Base-by-base conservation (phyloP, 2,888 invertebrate species). In the Drosophila buzzatii region DNA sequence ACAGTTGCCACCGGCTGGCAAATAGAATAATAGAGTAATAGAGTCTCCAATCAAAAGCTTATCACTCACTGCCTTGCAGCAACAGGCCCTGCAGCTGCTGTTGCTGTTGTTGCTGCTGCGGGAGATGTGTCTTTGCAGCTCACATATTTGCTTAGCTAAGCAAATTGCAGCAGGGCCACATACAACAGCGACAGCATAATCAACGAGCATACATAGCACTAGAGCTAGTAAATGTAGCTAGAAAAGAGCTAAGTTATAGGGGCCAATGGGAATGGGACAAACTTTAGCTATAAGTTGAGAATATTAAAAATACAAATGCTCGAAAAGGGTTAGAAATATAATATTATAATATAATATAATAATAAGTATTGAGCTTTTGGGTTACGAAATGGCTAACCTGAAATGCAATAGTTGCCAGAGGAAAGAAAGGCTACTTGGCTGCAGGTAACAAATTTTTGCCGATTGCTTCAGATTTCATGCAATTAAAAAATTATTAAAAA, bases 131-230 rank as follows among this genome's bases (percentile, higher is more conserved):
- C n/a, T 27, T 27, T 68, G 39, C 49, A 37, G 51, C 20, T 65
- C 33, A 58, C 35, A 61, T 85, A 89, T 85, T 85, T 89, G 67
- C 85, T 71, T 66, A 69, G 70, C 85, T 79, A 89, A 74, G 68
- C 82, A 72, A 84, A 77, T 70, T 76, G 60, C 76, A 70, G 58
- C 55, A 57, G 31, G 27, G 12, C 70, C 61, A 62, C 69, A 75
- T 68, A 5, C 57, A 67, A 31, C 65, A 49, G 31, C 51, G 61
- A 55, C 67, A 60, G 39, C 44, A 65, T 18, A 37, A 64, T 37
- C 59, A 57, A 16, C 44, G 31, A 18, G n/a, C 45, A 18, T 18
- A 39, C 27, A 27, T 16, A 59, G 7, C 49, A 37, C 2, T 6
- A 14, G 58, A 10, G 58, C 59, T 16, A 14, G 6, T 5, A 20